phyloP scores from a whole-genome alignment of 2,888 invertebrate genomes.

The Sylvicola cinctus region DNA sequence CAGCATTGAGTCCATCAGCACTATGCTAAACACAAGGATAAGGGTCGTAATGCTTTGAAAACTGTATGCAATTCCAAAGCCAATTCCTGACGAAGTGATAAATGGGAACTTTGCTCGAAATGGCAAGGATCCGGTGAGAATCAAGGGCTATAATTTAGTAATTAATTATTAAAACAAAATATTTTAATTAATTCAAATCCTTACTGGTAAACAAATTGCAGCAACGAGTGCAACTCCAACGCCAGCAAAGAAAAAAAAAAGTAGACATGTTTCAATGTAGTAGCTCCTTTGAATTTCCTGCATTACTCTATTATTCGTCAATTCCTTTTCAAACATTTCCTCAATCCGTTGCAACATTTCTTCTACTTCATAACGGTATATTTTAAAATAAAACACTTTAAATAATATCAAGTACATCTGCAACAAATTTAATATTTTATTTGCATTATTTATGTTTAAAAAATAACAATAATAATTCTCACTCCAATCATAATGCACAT shows the following conservation, averaged over 20 bases:
- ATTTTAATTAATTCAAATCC: no score
- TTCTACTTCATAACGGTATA: no score
- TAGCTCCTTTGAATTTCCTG: no score
- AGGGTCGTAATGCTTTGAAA: constrained; percentile 11
- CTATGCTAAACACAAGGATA: constrained; percentile 11
- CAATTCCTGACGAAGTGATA: constrained; percentile 7
- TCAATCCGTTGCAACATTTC: no score
- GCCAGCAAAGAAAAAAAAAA: no score
- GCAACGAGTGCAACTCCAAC: no score
- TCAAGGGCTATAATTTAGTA: neutral
- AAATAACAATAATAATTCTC: no score
- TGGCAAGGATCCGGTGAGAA: constrained; percentile 10
- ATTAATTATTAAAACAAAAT: neutral
- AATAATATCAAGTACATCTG: neutral
- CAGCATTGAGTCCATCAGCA: constrained; percentile 13
- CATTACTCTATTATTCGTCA: no score
- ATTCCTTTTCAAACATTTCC: no score
- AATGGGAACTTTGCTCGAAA: constrained; percentile 14
- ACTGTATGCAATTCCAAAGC: constrained; percentile 9
- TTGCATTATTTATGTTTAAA: neutral
- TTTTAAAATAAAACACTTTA: neutral
- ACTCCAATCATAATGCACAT: constrained; percentile 12
- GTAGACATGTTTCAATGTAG: no score
- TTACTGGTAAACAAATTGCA: no score
- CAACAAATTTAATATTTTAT: neutral